Conservation (phyloP, 1,140 invertebrate species). For the Drosophila subpulchrella region DNA sequence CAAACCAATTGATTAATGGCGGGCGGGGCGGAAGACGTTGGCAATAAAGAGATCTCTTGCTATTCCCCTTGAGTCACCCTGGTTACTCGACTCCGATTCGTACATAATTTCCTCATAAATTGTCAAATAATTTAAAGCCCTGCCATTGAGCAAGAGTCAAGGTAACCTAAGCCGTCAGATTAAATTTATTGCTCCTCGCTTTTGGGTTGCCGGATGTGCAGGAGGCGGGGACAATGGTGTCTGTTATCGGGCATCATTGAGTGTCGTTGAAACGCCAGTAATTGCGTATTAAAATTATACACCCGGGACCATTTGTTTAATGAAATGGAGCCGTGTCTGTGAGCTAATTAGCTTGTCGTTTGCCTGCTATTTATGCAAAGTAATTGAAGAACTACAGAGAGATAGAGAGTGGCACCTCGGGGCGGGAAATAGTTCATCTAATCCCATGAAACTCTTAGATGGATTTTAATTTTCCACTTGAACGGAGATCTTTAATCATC, state of each 20-base stretch:
- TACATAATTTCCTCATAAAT: slow-evolving; percentile 81
- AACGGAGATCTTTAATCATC: slow-evolving; percentile 12
- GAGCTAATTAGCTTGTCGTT: slow-evolving; percentile 71
- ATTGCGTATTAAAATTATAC: slow-evolving; percentile 82
- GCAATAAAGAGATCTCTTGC: slow-evolving; percentile 54
- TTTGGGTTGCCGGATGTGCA: slow-evolving; percentile 7
- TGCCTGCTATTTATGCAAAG: slow-evolving; percentile 58
- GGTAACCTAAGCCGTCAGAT: slow-evolving; percentile 65
- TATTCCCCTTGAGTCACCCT: slow-evolving; percentile 22
- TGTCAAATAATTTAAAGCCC: slow-evolving; percentile 77
- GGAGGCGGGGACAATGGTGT: slow-evolving; percentile 17
- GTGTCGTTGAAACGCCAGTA: slow-evolving; percentile 75
- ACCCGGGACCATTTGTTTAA: slow-evolving; percentile 78
- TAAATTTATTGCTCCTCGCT: slow-evolving; percentile 72
- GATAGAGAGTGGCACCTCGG: neutral
- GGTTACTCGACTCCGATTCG: slow-evolving; percentile 58
- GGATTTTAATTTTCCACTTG: slow-evolving; percentile 44
- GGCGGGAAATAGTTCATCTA: slow-evolving; percentile 20
- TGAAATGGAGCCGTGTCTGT: slow-evolving; percentile 75
- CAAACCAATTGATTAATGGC: slow-evolving; percentile 71
- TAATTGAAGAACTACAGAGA: slow-evolving; percentile 32
- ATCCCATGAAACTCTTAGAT: slow-evolving; percentile 2
- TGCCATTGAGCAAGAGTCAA: slow-evolving; percentile 37
- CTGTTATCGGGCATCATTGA: slow-evolving; percentile 70
- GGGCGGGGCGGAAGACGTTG: slow-evolving; percentile 12